Base-by-base conservation (phyloP, 2,888 invertebrate species). In the Sesamia inferens region DNA sequence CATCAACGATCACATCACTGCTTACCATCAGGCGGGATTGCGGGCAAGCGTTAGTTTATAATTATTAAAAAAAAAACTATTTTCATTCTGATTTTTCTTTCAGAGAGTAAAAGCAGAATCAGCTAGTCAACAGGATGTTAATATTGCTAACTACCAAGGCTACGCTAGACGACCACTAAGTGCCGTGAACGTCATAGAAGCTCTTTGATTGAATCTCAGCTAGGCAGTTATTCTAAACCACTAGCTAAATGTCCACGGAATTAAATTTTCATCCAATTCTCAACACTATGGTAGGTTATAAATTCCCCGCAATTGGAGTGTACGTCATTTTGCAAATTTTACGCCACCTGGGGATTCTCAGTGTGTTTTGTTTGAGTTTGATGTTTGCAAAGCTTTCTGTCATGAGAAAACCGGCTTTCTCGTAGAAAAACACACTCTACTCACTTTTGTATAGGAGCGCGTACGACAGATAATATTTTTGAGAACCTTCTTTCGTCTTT, bases 301-400 rank as follows among this genome's bases (percentile, higher is more conserved):
- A 79, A 81, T 79, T 59, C 47, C 11, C 64, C 51, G 11, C 72
- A 81, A 79, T 83, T 73, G 73, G 67, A 69, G 67, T 76, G 67
- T 74, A 78, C 78, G 67, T 85, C 83, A 85, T 78, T 76, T 72
- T 72, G 70, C 74, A 71, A 85, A 83, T 78, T 78, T 69, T 71
- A 51, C 51, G 72, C 44, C 81, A 76, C 74, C 79, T 81, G 81
- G 69, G 84, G 85, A 83, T 79, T 76, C 74, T 71, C 74, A 66
- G 67, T 83, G 69, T 85, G 84, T 84, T 85, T 83, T 85, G 85
- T 85, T 84, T 85, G 79, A 76, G 68, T 84, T 74, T 72, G 78
- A 72, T 85, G 81, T 84, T 85, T 85, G 85, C 78, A 76, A 81
- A 85, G 78, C 84, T 85, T 84, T 83, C 78, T 71, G 58, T 71